phyloP scores from a whole-genome alignment of 2,888 invertebrate genomes.

The Amorpha juglandis region DNA sequence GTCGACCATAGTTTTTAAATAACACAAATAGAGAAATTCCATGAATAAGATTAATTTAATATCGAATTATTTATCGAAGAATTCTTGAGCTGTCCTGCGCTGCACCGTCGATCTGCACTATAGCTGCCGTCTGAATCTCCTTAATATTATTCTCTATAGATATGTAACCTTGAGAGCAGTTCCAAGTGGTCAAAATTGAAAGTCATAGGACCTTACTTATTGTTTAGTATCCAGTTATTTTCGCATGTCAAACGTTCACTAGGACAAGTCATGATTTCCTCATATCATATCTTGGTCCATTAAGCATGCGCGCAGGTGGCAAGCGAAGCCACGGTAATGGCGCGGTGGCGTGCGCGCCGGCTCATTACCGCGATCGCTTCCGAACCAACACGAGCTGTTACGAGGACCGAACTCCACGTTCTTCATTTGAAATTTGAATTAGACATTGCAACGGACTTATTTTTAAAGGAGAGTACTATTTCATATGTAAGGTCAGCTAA shows the following conservation, averaged over 20 bases:
- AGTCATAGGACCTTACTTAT: neutral
- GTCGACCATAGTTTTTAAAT: neutral
- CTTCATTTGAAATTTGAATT: constrained; percentile 13
- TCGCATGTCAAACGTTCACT: constrained; percentile 23
- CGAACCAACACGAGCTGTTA: constrained; percentile 24
- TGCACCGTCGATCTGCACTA: no score
- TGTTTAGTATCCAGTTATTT: constrained; percentile 1
- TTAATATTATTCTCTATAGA: neutral
- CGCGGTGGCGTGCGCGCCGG: constrained; percentile 28
- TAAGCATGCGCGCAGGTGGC: constrained; percentile 31
- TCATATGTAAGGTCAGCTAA: no score
- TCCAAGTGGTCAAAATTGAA: neutral
- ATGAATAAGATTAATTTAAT: neutral
- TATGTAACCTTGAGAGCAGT: neutral
- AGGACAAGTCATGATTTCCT: constrained; percentile 24
- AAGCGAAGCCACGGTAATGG: constrained; percentile 27
- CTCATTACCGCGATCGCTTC: constrained; percentile 29
- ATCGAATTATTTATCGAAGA: no score
- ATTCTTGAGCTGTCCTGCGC: no score
- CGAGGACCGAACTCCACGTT: constrained; percentile 2
- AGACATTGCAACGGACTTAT: neutral
- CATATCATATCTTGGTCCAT: constrained; percentile 26
- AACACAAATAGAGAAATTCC: neutral
- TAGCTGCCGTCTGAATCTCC: no score
- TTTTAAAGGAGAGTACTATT: neutral